Evolutionary conservation across 2,797 vertebrate species (phyloP).

Genomic region (Diceros bicornis): DNA sequence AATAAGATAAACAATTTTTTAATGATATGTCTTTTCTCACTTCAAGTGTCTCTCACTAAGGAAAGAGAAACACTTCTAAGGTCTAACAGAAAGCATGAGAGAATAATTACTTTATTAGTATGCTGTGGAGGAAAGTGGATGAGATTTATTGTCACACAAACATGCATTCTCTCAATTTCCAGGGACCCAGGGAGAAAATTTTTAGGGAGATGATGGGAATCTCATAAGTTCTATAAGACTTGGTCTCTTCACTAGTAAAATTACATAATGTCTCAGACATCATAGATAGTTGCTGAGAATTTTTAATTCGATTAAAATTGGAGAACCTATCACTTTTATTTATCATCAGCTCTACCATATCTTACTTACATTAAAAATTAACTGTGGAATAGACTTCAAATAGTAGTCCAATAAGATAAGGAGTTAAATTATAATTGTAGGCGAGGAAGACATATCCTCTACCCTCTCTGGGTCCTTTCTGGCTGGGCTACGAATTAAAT

Average conservation of each 20-base stretch:
- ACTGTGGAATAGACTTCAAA: not conserved
- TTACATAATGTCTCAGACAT: not conserved
- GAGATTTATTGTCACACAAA: constrained; percentile 17
- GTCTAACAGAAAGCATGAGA: constrained; percentile 52
- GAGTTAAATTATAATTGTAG: not conserved
- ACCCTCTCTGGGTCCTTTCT: too few relatives aligned
- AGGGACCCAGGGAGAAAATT: not conserved
- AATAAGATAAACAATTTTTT: constrained; percentile 72
- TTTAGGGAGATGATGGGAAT: not conserved
- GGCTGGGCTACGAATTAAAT: too few relatives aligned
- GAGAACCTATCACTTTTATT: not conserved
- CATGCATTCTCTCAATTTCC: constrained; percentile 34
- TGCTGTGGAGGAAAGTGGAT: not conserved
- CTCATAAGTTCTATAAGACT: not conserved
- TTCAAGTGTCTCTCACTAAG: constrained; percentile 62
- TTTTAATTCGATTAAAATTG: constrained; percentile 51
- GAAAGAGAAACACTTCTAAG: constrained; percentile 58
- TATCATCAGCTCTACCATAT: not conserved
- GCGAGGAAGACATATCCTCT: too few relatives aligned
- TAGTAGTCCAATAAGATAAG: not conserved
- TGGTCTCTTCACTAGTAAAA: not conserved
- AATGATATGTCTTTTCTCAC: constrained; percentile 54
- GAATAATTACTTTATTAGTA: constrained; percentile 63
- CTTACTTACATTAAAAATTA: not conserved
- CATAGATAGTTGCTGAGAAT: not conserved